Evolutionary conservation across 2,888 invertebrate genomes (phyloP), one percentile per base, ranked within the genome.

Genomic region (Gymnosoma rotundatum): DNA sequence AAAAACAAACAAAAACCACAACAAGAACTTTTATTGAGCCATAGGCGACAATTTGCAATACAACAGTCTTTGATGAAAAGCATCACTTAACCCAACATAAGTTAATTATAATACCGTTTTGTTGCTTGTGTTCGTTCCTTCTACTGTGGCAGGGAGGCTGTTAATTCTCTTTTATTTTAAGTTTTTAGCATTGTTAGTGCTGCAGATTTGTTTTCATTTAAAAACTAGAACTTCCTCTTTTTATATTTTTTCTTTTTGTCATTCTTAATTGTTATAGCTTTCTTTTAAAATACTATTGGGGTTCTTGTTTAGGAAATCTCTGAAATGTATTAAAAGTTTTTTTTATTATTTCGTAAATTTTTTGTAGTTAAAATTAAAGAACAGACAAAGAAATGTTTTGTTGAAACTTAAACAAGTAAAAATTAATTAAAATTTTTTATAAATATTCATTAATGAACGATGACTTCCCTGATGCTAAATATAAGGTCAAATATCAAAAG

Each of bases 11-110:
- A 61, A 36, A 45, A 36, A 60, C 42, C 54, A 67, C 66, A 64
- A 75, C 32, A 69, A 75, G 8, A 85, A 69, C 48, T 56, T 67
- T 70, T 45, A 79, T 85, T 76, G 67, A 73, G 86, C 87, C 83
- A 78, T 76, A 78, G 81, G 86, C 86, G 80, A 86, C 86, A 86
- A 87, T 86, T 87, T 86, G 83, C 83, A 80, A 82, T 78, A 87
- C 85, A 85, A 87, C 82, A 83, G 80, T 42, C 84, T 85, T 85
- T 85, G 83, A 76, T 73, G 75, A 81, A 85, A 81, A 84, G 83
- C 87, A 88, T 86, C 85, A 86, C 86, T 86, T 83, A 86, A 86
- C 86, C 85, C 78, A 85, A 86, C 86, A 83, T 83, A 86, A 86
- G 86, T 86, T 87, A 87, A 87, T 87, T 87, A 87, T 85, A 86